phyloP scores from a whole-genome alignment of 2,113 vertebrate genomes.

The Tinamus guttatus region DNA sequence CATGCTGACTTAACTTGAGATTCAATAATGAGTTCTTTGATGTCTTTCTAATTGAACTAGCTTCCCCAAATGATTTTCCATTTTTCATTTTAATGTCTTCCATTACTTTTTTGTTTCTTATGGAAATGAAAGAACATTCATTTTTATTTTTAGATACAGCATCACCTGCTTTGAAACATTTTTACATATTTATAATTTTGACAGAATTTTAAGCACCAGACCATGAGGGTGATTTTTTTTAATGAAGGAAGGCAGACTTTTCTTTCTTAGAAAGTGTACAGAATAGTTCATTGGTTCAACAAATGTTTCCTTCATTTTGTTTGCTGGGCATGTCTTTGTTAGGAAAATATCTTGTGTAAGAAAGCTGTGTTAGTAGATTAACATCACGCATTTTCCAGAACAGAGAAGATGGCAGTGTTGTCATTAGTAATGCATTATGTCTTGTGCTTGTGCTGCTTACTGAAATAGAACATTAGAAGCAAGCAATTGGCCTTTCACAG shows the following conservation, averaged over 20 bases:
- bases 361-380: not conserved
- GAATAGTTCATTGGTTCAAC: not conserved
- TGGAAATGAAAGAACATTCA: not conserved
- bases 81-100: not conserved
- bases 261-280: not conserved
- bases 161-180: not conserved
- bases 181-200: not conserved
- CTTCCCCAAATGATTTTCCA: not conserved
- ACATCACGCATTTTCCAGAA: not conserved
- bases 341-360: not conserved
- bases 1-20: conserved; percentile 10
- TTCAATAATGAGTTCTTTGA: conserved; percentile 25
- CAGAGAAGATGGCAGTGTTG: not conserved
- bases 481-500: not conserved
- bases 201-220: not conserved
- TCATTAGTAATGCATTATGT: not conserved
- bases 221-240: not conserved
- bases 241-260: not conserved
- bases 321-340: not conserved
- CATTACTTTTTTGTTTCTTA: not conserved
- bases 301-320: not conserved
- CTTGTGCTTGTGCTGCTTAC: not conserved
- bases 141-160: not conserved
- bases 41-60: not conserved
- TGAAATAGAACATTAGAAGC: not conserved